Evolutionary conservation across 2,113 vertebrate genomes (phyloP), one percentile per base, ranked within the genome.

Genomic region (Suncus etruscus): DNA sequence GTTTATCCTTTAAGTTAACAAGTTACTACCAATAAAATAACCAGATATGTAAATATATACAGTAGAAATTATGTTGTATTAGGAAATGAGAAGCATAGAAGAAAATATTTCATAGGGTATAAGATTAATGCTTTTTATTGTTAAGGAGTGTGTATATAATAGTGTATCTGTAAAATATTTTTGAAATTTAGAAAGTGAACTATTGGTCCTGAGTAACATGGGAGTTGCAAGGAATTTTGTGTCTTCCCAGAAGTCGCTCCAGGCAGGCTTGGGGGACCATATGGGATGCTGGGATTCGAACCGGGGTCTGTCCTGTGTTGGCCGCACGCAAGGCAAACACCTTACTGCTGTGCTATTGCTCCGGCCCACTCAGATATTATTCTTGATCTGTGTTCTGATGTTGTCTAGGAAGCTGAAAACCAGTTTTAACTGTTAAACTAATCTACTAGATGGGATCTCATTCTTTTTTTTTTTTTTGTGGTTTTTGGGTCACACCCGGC

Each of bases 11-110:
- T 58, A 47, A 47, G 65, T 70, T 32, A 27, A 74, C 24, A 48
- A 73, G 8, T 83, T 74, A 81, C 31, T 58, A 89, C 73, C n/a
- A 82, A 2, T 70, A 47, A 91, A 78, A 25, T 58, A 66, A 79
- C 54, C 14, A 39, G 18, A 4, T 32, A n/a, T 61, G 5, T 25
- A 27, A 86, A 63, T 39, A 51, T 7, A 70, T 4, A 65, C 0
- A 69, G 91, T 20, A 83, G 61, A 8, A 45, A 16, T 80, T 92
- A 31, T 22, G 12, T 83, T 92, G 88, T 25, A 78, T 22, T 72
- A 61, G 77, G 51, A 80, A 66, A 85, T 16, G 54, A 39, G 25
- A 32, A 51, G 11, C 31, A 45, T 20, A 24, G 27, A n/a, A 69
- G 84, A 84, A 39, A 74, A 3, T n/a, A 11, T 88, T 91, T 14